A percentile compares a stretch with the other conserved stretches of the same genome.
phyloP scores from a whole-genome alignment of 2,888 invertebrate species.

The Idaea dimidiata region DNA sequence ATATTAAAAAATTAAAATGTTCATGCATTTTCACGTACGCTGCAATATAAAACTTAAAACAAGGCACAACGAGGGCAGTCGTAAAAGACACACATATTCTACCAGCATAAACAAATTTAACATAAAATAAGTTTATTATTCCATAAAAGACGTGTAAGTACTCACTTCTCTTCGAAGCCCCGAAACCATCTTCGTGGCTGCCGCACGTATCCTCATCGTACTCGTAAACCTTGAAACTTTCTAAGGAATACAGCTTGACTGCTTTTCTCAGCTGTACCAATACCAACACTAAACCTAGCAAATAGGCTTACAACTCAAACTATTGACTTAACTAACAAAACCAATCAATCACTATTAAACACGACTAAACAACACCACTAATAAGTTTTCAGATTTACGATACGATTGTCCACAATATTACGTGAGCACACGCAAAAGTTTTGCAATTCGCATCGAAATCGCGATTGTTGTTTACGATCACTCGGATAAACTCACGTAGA shows the following conservation, averaged over 20 bases:
- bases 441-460: constrained; percentile 17
- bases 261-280: constrained; percentile 45
- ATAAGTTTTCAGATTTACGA: constrained; percentile 15
- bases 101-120: constrained; percentile 33
- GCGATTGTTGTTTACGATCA: constrained; percentile 53
- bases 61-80: neutral
- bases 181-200: constrained; percentile 69
- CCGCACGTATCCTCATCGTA: constrained; percentile 73
- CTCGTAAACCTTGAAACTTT: constrained; percentile 76
- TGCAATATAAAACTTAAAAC: neutral
- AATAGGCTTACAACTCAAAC: neutral
- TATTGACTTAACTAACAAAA: neutral
- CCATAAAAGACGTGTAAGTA: constrained; percentile 36
- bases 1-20: neutral
- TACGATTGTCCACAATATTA: neutral
- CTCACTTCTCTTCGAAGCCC: constrained; percentile 71
- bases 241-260: constrained; percentile 79
- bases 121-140: constrained; percentile 38
- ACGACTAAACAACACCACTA: constrained; percentile 9
- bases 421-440: neutral
- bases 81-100: neutral
- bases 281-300: constrained; percentile 18
- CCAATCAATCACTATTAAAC: constrained; percentile 26
- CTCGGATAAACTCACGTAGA: constrained; percentile 47
- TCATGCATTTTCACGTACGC: neutral